Conservation (phyloP, 1,140 invertebrate genomes). For the Vanessa tameamea region DNA sequence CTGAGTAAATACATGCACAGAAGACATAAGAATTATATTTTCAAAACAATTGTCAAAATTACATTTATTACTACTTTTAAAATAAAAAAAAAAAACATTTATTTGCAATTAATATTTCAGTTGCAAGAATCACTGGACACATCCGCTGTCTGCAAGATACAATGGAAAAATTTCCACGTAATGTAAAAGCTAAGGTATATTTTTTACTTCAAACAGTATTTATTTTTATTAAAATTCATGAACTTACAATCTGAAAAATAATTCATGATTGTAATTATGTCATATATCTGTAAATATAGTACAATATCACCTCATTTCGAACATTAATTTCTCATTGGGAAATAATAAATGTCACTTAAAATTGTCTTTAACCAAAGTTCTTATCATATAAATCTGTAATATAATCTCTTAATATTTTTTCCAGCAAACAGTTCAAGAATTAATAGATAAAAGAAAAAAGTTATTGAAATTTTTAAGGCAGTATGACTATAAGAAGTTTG, state of each 20-base stretch:
- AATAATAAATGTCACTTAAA: too few species aligned
- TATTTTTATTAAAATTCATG: conserved; percentile 4
- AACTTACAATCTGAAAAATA: too few species aligned
- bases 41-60: too few species aligned
- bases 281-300: too few species aligned
- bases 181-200: conserved; percentile 79
- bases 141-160: conserved; percentile 82
- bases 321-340: too few species aligned
- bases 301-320: too few species aligned
- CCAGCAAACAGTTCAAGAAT: conserved; percentile 82
- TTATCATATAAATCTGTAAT: not conserved
- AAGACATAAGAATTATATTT: not conserved
- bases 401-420: conserved; percentile 33
- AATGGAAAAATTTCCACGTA: conserved; percentile 77
- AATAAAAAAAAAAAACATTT: too few species aligned
- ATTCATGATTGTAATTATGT: too few species aligned
- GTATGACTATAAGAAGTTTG: conserved; percentile 91
- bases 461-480: conserved; percentile 84
- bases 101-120: conserved; percentile 59
- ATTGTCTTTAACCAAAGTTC: not conserved
- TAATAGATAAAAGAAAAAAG: conserved; percentile 89
- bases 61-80: too few species aligned
- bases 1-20: not conserved
- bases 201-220: not conserved
- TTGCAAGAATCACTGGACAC: conserved; percentile 80